These are phyloP conservation scores for Neogale vison DNA, from an alignment of 2,113 vertebrate species.

Conservation along the genomic window DNA sequence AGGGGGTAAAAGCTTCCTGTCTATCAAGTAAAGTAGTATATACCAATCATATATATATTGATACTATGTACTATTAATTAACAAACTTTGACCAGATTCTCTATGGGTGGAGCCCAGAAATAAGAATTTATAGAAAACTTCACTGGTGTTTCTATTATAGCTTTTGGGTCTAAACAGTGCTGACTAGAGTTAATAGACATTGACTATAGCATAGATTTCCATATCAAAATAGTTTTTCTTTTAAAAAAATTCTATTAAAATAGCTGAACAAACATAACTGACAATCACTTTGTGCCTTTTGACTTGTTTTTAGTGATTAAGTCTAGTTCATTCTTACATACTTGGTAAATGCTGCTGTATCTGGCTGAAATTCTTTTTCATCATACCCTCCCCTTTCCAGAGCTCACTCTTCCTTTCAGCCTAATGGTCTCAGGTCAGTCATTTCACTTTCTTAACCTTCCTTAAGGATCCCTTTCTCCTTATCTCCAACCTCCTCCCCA, in stretches of 20 bases:
- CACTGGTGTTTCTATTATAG: background rate
- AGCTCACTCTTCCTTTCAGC: background rate
- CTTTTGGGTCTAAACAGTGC: background rate
- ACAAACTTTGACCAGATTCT: background rate
- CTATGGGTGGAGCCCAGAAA: background rate
- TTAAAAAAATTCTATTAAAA: background rate
- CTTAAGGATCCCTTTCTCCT: background rate
- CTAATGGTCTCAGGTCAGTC: background rate
- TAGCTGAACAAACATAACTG: background rate
- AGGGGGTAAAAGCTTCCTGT: background rate
- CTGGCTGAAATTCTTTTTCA: background rate
- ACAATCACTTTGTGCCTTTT: background rate
- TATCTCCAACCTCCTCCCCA: background rate
- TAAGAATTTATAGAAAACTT: background rate
- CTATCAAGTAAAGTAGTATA: background rate
- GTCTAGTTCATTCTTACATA: background rate
- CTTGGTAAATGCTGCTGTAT: background rate
- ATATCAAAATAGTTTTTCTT: conserved; percentile 22
- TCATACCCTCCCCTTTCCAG: background rate
- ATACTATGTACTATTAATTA: background rate
- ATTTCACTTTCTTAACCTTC: background rate
- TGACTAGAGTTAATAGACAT: background rate
- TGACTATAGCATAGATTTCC: background rate
- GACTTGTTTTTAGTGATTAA: background rate
- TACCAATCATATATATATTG: background rate